Evolutionary conservation across 1,140 invertebrate species (phyloP), one percentile per base, ranked within the genome.

Genomic region (Solenopsis fugax): DNA sequence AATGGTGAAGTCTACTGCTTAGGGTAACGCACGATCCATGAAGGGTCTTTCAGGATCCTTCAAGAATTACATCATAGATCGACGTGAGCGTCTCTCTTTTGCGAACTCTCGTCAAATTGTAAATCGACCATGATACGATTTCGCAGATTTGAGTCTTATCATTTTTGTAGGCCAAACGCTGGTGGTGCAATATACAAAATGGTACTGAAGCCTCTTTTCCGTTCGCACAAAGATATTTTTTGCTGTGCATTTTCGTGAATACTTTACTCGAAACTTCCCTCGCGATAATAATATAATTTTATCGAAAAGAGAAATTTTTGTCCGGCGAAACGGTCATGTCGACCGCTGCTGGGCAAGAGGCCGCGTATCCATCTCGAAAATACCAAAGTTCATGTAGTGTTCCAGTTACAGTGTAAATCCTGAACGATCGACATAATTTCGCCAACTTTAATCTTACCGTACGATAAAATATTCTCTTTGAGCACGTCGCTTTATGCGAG

Each of bases 71-170:
- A 12, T 2, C 9, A 62, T 2, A 18, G 50, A 71, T 48, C 21
- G 9, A n/a, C 16, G 37, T 60, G 45, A 58, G 5, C n/a, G 21
- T 85, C 21, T 77, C 64, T 77, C 64, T 45, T 24, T 48, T 18
- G 37, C 67, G 21, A 64, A 21, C 16, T 56, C 67, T 89, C 48
- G 87, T 88, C 73, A 80, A 86, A 62, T 88, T 86, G 75, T 75
- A 88, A 89, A 65, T 80, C 81, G 24, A 71, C 52, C 45, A n/a
- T 56, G 77, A 45, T 58, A 41, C 18, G 29, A 75, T 65, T 77
- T 73, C 18, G 24, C 41, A 73, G 41, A 82, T 54, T 60, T 34
- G 29, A 48, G 29, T 73, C 41, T 58, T 50, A 82, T 82, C 52
- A 24, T 60, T 73, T 73, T 82, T 48, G 54, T 72, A 58, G 24